Percentiles rank a stretch among this genome's conserved stretches.
phyloP scores from a whole-genome alignment of 2,888 invertebrate genomes.

The Apodemia duryi region DNA sequence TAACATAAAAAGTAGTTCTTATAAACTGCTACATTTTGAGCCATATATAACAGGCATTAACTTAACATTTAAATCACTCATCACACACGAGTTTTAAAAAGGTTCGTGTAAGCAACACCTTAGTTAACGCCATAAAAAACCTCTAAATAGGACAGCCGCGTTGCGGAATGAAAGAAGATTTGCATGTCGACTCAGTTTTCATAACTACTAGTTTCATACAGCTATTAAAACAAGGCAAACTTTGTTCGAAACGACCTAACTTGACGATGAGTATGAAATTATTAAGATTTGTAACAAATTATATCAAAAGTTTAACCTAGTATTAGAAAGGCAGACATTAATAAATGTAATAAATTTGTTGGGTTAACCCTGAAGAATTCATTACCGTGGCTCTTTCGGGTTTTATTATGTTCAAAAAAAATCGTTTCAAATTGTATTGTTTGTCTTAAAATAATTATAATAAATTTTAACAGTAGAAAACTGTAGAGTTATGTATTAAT shows the following conservation, averaged over 20 bases:
- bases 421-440: neutral
- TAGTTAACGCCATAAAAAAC: conserved; percentile 24
- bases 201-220: conserved; percentile 64
- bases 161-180: conserved; percentile 52
- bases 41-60: neutral
- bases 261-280: conserved; percentile 56
- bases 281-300: conserved; percentile 55
- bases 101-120: conserved; percentile 20
- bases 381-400: neutral
- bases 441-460: too few relatives aligned
- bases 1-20: neutral
- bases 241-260: conserved; percentile 52
- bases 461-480: too few relatives aligned
- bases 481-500: too few relatives aligned
- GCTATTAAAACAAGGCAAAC: conserved; percentile 55
- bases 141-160: conserved; percentile 31
- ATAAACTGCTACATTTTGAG: neutral
- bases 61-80: conserved; percentile 7
- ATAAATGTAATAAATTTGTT: conserved; percentile 10
- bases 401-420: neutral
- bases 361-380: neutral
- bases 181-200: conserved; percentile 71
- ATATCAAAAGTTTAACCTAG: conserved; percentile 46
- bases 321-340: conserved; percentile 33
- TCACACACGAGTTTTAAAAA: neutral